Evolutionary conservation across 2,113 vertebrate genomes (phyloP), one percentile per base, ranked within the genome.

Genomic region (Carlito syrichta): DNA sequence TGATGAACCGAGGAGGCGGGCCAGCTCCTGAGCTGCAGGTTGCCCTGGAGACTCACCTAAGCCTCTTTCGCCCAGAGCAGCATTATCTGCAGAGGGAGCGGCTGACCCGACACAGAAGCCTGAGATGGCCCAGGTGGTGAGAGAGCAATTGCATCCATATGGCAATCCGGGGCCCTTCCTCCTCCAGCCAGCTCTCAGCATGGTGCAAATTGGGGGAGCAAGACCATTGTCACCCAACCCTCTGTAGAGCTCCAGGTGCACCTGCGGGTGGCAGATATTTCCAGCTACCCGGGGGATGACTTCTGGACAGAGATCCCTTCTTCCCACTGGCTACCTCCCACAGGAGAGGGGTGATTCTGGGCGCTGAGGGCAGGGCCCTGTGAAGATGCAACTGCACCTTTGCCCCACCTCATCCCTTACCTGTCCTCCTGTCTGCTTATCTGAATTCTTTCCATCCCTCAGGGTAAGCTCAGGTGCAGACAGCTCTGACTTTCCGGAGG

Each of bases 31-130:
- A 95, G 98, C 97, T 56, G 83, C 52, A n/a, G 3, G 99, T 99
- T 99, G 98, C 99, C 97, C 97, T 99, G 96, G 99, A 84, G 98
- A 99, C 97, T 69, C 19, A 96, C 98, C 90, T 99, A 98, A 98
- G 98, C 98, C 98, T 97, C 96, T 97, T 98, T 97, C n/a, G 98
- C 93, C 98, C 97, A 93, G 96, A 97, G 98, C 98, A 97, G 98
- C 97, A 98, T 98, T 97, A 98, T 98, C 98, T 97, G 56, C 85
- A 77, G 95, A 83, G 71, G 63, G 68, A 35, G 81, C 68, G 20
- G 92, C 50, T 50, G 83, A 68, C 63, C 86, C 58, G n/a, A 76
- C 32, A 16, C 94, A 78, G 71, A 40, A 27, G 79, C 77, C 94
- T 76, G 91, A 86, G 85, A 79, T 40, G 93, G 77, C 43, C 68